Conservation (phyloP, 2,888 invertebrate species). For the Coremacera marginata region DNA sequence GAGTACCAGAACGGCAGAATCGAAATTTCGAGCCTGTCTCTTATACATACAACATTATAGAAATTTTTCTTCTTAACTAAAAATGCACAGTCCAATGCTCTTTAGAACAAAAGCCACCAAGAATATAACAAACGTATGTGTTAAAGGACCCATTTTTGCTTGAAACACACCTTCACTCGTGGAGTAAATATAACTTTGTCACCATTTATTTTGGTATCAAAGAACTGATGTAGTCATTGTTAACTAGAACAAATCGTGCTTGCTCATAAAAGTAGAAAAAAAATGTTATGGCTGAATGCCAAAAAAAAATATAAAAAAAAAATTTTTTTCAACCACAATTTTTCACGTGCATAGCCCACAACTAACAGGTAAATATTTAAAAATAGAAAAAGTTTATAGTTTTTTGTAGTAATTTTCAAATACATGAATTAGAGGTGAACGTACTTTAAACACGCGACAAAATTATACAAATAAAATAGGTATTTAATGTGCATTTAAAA, state of each 20-base stretch:
- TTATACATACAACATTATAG: too few relatives aligned
- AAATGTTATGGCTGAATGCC: background rate
- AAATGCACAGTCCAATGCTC: too few relatives aligned
- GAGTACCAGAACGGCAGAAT: too few relatives aligned
- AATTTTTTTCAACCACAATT: background rate
- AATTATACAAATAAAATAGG: too few relatives aligned
- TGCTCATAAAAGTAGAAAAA: background rate
- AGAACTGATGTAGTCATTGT: background rate
- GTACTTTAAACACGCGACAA: slow-evolving; percentile 28
- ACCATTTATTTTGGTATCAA: background rate
- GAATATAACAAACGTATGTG: background rate
- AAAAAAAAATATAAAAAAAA: background rate
- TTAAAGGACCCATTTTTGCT: background rate
- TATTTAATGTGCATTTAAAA: background rate
- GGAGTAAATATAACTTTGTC: background rate
- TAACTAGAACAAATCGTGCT: background rate
- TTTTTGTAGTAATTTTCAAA: background rate
- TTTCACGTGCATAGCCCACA: background rate
- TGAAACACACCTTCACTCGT: too few relatives aligned
- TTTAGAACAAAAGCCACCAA: too few relatives aligned
- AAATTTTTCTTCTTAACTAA: too few relatives aligned
- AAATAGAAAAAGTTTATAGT: background rate
- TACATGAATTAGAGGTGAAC: background rate
- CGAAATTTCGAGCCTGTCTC: too few relatives aligned
- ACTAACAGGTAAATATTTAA: background rate